These are phyloP conservation scores for Malthinus flaveolus DNA, from an alignment of 2,888 invertebrate genomes.

Conservation along the genomic window DNA sequence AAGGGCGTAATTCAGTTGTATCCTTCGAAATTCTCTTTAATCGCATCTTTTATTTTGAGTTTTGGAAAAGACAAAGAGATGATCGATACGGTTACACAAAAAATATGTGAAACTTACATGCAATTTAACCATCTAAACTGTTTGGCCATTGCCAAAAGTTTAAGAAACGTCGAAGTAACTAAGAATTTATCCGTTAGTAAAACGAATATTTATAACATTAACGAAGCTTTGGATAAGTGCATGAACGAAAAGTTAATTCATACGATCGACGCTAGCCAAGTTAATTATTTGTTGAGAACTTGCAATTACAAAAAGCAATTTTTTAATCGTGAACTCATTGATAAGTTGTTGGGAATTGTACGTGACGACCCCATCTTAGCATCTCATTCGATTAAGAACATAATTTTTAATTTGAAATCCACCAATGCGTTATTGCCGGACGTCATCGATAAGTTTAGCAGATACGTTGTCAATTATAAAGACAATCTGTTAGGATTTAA, in stretches of 20 bases:
- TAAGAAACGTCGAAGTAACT: conserved; percentile 47
- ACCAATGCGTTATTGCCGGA: conserved; percentile 55
- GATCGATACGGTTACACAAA: conserved; percentile 49
- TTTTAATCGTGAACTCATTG: conserved; percentile 47
- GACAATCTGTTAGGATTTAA: conserved; percentile 57
- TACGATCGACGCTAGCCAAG: conserved; percentile 16
- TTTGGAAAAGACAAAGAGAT: conserved; percentile 50
- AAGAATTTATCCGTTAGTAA: conserved; percentile 27
- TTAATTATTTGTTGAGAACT: conserved; percentile 40
- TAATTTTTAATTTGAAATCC: conserved; percentile 51
- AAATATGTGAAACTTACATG: conserved; percentile 50
- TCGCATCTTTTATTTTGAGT: conserved; percentile 55
- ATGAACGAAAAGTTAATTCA: conserved; percentile 45
- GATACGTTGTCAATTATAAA: conserved; percentile 54
- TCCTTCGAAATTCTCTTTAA: conserved; percentile 51
- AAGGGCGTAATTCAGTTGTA: conserved; percentile 47
- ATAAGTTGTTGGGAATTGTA: conserved; percentile 50
- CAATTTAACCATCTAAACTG: conserved; percentile 54
- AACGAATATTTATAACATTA: conserved; percentile 16
- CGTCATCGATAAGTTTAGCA: conserved; percentile 54
- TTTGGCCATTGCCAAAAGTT: conserved; percentile 53
- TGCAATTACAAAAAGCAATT: conserved; percentile 42
- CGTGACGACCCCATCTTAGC: conserved; percentile 47
- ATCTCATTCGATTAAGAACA: conserved; percentile 56
- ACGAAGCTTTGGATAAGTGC: conserved; percentile 45